A percentile compares a stretch with the other conserved stretches of the same genome.
Evolutionary conservation across 64 coral and sea anemone genomes (phyloP).

Genomic region (Dendronephthya gigantea): DNA sequence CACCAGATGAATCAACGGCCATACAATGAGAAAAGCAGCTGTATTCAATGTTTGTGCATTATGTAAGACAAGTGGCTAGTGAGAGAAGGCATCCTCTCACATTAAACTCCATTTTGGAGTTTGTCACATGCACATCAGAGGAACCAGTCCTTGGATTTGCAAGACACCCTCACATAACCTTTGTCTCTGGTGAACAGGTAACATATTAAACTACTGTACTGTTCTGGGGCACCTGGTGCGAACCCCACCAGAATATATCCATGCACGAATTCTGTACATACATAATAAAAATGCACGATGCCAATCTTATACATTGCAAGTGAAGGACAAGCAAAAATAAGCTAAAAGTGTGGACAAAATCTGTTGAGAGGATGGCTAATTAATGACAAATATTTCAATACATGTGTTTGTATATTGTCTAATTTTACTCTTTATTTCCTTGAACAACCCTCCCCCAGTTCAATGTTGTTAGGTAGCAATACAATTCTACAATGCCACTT

Average conservation of each 20-base stretch:
- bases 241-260: neutral
- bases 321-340: too few relatives aligned
- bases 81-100: neutral
- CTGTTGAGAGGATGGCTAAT: too few relatives aligned
- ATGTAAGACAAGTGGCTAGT: neutral
- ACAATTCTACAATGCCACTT: too few relatives aligned
- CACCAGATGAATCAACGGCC: neutral
- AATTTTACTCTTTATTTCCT: too few relatives aligned
- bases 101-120: constrained; percentile 8
- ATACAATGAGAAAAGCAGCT: neutral
- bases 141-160: constrained; percentile 18
- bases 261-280: too few relatives aligned
- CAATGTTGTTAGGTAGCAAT: too few relatives aligned
- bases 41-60: constrained; percentile 2
- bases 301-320: too few relatives aligned
- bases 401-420: too few relatives aligned
- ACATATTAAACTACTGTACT: neutral
- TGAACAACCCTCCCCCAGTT: too few relatives aligned
- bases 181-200: neutral
- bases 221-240: neutral
- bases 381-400: too few relatives aligned
- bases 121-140: constrained; percentile 7
- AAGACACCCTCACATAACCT: neutral
- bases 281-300: too few relatives aligned
- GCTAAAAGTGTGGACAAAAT: too few relatives aligned